These are phyloP conservation scores for Polietes domitor DNA, from an alignment of 2,888 invertebrate species.

Conservation along the genomic window DNA sequence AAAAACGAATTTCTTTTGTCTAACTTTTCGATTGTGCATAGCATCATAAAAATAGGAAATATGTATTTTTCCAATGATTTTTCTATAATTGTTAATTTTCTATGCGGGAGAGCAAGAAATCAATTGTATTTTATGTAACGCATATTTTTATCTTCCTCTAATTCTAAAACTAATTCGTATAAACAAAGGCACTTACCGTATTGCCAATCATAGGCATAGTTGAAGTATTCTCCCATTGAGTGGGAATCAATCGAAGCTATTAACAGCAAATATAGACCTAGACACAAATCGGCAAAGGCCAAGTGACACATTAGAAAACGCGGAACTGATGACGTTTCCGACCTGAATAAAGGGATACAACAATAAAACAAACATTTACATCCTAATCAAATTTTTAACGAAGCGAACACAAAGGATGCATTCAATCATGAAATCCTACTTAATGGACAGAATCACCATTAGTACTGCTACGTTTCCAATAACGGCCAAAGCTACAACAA, in stretches of 20 bases:
- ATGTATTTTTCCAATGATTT: too few relatives aligned
- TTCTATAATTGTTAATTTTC: too few relatives aligned
- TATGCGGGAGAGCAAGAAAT: too few relatives aligned
- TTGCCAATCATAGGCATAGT: slow-evolving; percentile 95
- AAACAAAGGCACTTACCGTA: slow-evolving; percentile 82
- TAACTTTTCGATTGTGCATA: too few relatives aligned
- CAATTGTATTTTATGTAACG: too few relatives aligned
- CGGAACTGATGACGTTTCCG: slow-evolving; percentile 84
- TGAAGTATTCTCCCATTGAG: slow-evolving; percentile 93
- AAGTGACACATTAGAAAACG: slow-evolving; percentile 91
- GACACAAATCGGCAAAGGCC: slow-evolving; percentile 93
- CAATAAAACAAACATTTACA: slow-evolving; percentile 3
- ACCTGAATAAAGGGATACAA: slow-evolving; percentile 73
- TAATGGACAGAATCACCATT: slow-evolving; percentile 86
- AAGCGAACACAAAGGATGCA: not conserved
- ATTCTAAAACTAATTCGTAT: too few relatives aligned
- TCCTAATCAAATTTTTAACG: not conserved
- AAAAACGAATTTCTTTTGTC: too few relatives aligned
- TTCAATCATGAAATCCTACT: slow-evolving; percentile 70
- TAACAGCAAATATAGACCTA: slow-evolving; percentile 91
- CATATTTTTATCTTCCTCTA: too few relatives aligned
- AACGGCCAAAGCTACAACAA: slow-evolving; percentile 90
- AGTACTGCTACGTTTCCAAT: slow-evolving; percentile 92
- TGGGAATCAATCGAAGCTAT: slow-evolving; percentile 92
- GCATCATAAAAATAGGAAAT: too few relatives aligned